Percentiles rank a stretch among this genome's conserved stretches.
These are phyloP conservation scores for Pontoporia blainvillei DNA, from an alignment of 2,113 vertebrate species.

Conservation along the genomic window DNA sequence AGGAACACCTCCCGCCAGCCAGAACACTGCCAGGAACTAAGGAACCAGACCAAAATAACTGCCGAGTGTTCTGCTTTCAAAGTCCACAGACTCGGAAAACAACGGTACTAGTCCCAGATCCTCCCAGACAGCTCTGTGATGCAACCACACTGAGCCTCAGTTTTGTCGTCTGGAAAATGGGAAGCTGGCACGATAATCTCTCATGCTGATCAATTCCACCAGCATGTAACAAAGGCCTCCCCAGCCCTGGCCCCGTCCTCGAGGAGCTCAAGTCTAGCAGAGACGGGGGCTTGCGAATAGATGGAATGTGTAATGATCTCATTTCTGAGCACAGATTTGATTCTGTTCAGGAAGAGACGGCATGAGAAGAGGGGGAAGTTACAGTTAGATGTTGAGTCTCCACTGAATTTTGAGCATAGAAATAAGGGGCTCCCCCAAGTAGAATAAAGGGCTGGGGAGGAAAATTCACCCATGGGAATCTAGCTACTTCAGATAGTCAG, in stretches of 20 bases:
- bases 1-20: neutral
- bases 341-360: neutral
- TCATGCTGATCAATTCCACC: neutral
- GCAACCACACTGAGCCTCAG: accelerated
- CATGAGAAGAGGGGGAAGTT: neutral
- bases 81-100: neutral
- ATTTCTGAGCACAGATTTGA: too few species aligned
- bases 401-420: neutral
- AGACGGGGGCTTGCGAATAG: neutral
- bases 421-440: neutral
- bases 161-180: neutral
- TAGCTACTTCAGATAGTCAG: neutral
- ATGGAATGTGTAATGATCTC: accelerated
- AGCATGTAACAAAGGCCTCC: neutral
- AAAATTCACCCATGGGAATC: too few species aligned
- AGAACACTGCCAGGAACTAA: neutral
- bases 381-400: neutral
- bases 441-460: neutral
- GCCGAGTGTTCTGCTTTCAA: neutral
- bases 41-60: neutral
- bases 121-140: neutral
- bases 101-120: accelerated
- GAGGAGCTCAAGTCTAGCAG: neutral
- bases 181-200: accelerated
- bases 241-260: neutral